These are phyloP conservation scores for Trissolcus japonicus DNA, from an alignment of 2,888 invertebrate genomes.

Conservation along the genomic window DNA sequence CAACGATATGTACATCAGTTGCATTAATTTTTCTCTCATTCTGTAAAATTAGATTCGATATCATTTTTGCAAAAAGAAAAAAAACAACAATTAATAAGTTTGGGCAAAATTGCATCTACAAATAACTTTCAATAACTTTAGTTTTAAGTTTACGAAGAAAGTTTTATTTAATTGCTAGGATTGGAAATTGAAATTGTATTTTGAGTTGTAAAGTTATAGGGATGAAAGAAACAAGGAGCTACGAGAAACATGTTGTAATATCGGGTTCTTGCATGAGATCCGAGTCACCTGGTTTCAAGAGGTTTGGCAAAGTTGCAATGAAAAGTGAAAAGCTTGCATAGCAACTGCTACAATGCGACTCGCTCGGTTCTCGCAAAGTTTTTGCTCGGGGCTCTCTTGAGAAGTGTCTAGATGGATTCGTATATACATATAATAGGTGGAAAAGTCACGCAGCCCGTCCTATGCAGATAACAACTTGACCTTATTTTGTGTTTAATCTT, in stretches of 20 bases:
- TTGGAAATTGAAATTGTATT: too few relatives aligned
- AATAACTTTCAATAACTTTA: too few relatives aligned
- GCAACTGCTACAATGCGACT: constrained; percentile 48
- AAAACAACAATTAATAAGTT: background rate
- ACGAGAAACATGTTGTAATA: too few relatives aligned
- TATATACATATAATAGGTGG: constrained; percentile 42
- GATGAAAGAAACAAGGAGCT: too few relatives aligned
- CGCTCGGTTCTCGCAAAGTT: constrained; percentile 30
- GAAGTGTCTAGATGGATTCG: constrained; percentile 54
- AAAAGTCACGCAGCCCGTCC: constrained; percentile 54
- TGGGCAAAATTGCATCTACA: too few relatives aligned
- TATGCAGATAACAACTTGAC: constrained; percentile 47
- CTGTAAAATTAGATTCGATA: too few relatives aligned
- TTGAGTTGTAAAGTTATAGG: too few relatives aligned
- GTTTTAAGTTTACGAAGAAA: too few relatives aligned
- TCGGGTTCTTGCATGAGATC: background rate
- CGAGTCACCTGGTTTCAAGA: constrained; percentile 1
- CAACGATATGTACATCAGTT: constrained; percentile 27
- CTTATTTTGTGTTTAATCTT: constrained; percentile 30
- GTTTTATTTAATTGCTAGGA: too few relatives aligned
- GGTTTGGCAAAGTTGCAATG: constrained; percentile 27
- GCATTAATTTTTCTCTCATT: constrained; percentile 2
- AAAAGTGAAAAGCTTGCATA: constrained; percentile 54
- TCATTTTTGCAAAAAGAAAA: background rate
- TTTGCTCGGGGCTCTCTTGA: constrained; percentile 50